A percentile compares a stretch with the other conserved stretches of the same genome.
Conservation (phyloP, 92 coral and sea anemone genomes). For the Muricea muricata region DNA sequence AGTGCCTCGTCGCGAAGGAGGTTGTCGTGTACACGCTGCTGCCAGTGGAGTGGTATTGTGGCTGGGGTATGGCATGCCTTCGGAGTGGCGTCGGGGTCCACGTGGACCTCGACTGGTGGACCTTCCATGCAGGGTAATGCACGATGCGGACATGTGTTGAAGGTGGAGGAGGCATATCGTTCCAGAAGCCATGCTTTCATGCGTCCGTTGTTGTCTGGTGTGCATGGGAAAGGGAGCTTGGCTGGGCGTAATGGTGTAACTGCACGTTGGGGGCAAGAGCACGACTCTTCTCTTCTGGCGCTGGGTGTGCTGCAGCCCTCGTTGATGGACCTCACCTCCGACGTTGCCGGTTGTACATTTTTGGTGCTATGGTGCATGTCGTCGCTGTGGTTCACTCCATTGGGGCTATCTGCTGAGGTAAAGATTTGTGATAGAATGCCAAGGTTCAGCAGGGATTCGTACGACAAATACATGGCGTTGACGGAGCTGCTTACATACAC, state of each 20-base stretch:
- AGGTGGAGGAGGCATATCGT: slow-evolving; percentile 60
- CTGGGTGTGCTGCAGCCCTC: slow-evolving; percentile 50
- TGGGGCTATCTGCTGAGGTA: slow-evolving; percentile 13
- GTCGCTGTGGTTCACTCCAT: neutral
- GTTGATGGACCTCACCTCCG: slow-evolving; percentile 54
- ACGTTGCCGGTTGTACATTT: slow-evolving; percentile 19
- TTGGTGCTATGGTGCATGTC: neutral
- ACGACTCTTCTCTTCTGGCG: neutral
- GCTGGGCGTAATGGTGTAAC: slow-evolving; percentile 43
- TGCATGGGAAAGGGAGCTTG: slow-evolving; percentile 45
- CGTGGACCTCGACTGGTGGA: slow-evolving; percentile 50
- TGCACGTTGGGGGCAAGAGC: slow-evolving; percentile 57
- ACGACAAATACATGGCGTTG: slow-evolving; percentile 70
- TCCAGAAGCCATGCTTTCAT: slow-evolving; percentile 56
- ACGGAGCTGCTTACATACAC: slow-evolving; percentile 73
- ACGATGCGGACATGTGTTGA: slow-evolving; percentile 73
- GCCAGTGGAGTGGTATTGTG: slow-evolving; percentile 56
- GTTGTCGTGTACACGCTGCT: slow-evolving; percentile 48
- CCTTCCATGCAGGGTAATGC: slow-evolving; percentile 44
- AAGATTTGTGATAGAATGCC: slow-evolving; percentile 55
- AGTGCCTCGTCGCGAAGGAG: slow-evolving; percentile 58
- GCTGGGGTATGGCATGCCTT: slow-evolving; percentile 74
- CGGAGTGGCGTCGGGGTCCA: slow-evolving; percentile 49
- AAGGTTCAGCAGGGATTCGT: slow-evolving; percentile 71
- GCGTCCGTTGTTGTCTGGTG: slow-evolving; percentile 42